Base-by-base conservation (phyloP, 64 coral and sea anemone genomes). In the Porites australiensis region DNA sequence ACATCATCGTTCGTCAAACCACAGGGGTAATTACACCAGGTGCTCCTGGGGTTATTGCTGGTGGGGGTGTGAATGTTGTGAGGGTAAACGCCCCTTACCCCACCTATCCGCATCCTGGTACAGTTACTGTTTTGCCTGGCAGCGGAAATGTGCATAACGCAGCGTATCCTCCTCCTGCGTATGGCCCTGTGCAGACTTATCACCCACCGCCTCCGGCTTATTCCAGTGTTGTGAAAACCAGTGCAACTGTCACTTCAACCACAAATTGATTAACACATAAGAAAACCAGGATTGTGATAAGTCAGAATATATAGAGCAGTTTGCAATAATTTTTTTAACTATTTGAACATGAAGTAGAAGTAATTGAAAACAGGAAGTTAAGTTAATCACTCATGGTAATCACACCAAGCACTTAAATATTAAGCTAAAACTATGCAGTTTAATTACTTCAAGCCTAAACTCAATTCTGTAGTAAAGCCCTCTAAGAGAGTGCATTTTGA, bases 71-170 rank as follows among this genome's bases (percentile, higher is more conserved):
- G 44, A 68, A 50, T 84, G 63, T 84, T 47, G 18, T 67, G 2
- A 51, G 81, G 81, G 81, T 68, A 16, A 66, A 13, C 68, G 62
- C 81, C 16, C 44, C 81, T 50, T 63, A 84, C 63, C 62, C 81
- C 19, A n/a, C 46, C 2, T 84, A 84, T 47, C 46, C 81, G 18
- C 79, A 49, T 6, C 2, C 15, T 13, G 61, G 44, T 21, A 44
- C 61, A 47, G 58, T 64, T 8, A 48, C 79, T 15, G 13, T 82
- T 23, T 66, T 69, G 11, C 44, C 81, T 50, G 81, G 81, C 19
- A 16, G 43, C 5, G n/a, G 37, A 5, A 69, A 16, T 46, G 12
- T 50, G 0, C 81, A 49, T 0, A 50, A 84, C 8, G 1, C 63
- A 0, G 81, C 81, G 13, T 69, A 68, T 68, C 81, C 81, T 22